Percentiles rank a stretch among this genome's conserved stretches.
Evolutionary conservation across 1,140 invertebrate genomes (phyloP).

Genomic region (Myzus persicae): DNA sequence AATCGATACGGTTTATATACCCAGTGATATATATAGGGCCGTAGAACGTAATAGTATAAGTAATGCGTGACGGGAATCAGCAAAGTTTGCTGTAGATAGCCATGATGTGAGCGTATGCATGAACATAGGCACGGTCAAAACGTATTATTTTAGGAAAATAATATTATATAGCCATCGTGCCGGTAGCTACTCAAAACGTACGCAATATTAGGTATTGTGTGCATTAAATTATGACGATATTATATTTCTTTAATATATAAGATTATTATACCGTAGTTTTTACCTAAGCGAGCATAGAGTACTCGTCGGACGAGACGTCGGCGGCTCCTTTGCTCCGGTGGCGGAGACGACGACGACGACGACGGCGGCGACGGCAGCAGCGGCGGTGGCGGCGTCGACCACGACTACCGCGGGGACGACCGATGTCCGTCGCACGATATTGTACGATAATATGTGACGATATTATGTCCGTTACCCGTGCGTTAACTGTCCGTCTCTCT

Average conservation of each 20-base stretch:
- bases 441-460: not conserved
- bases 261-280: not conserved
- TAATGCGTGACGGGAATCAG: not conserved
- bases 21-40: not conserved
- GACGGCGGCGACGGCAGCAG: not conserved
- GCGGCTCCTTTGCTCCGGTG: not conserved
- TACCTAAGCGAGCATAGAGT: constrained; percentile 41
- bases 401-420: not conserved
- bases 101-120: not conserved
- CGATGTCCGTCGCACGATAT: not conserved
- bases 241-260: too few relatives aligned
- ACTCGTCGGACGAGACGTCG: constrained; percentile 1
- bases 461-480: not conserved
- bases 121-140: not conserved
- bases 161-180: too few relatives aligned
- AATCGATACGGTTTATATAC: not conserved
- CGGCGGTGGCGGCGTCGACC: not conserved
- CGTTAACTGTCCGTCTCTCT: not conserved
- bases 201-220: too few relatives aligned
- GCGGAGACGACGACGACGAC: not conserved
- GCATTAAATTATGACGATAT: too few relatives aligned
- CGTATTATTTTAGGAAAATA: not conserved
- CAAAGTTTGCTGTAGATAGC: not conserved
- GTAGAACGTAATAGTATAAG: constrained; percentile 6
- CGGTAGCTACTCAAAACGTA: too few relatives aligned